Evolutionary conservation across 2,888 invertebrate species (phyloP), one percentile per base, ranked within the genome.

Genomic region (Drosophila diplacantha): DNA sequence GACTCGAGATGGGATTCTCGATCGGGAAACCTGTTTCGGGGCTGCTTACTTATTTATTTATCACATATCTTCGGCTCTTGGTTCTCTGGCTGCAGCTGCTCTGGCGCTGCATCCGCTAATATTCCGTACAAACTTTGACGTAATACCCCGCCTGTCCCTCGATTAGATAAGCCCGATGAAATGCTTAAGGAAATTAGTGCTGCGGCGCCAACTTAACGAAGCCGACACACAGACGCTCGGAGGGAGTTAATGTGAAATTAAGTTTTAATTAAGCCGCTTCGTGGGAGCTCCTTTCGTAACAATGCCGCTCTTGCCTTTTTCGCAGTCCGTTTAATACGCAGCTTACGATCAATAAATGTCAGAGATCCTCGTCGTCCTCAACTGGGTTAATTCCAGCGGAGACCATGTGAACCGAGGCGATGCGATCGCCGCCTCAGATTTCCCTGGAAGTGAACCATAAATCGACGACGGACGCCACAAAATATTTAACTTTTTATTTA

Each of bases 311-410:
- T 77, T 32, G 64, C 59, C 64, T 64, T 51, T 47, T 56, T 50
- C 47, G 64, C 63, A 54, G 73, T 60, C 75, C 69, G 83, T 78
- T 80, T 80, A 83, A 83, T 76, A 70, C 73, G 66, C 76, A 81
- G 80, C 80, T 83, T 81, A 81, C 79, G 80, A 76, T 81, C 80
- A 83, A 81, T 81, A 83, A 81, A 81, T 79, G 83, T 83, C 80
- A 81, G 43, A 34, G 51, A 67, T 66, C 64, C 55, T 53, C 68
- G 26, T 43, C 20, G 50, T 47, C 20, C 41, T 57, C 58, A 81
- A 72, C 76, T 83, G 76, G 80, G 80, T 69, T 83, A 83, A 81
- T 69, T 60, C 62, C 54, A 54, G 26, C 37, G 38, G 70, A 47
- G 66, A 52, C 41, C 59, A 60, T 52, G 56, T 68, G 43, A 49